Conservation (phyloP, 2,113 vertebrate species). For the Phoxinus phoxinus region DNA sequence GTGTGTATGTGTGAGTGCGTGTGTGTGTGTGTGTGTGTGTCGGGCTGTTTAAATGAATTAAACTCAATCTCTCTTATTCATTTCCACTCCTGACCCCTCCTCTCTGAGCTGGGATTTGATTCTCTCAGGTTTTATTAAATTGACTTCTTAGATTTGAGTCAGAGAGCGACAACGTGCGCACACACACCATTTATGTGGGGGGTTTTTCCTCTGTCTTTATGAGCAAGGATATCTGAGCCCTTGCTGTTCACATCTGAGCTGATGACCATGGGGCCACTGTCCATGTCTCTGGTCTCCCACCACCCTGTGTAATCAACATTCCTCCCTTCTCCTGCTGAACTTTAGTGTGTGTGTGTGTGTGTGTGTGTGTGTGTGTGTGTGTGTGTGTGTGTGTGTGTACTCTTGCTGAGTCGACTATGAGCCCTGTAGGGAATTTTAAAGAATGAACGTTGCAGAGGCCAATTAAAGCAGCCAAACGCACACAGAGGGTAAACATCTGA, state of each 20-base stretch:
- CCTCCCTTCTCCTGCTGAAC: background rate
- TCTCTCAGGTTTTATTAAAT: conserved; percentile 43
- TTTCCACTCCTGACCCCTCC: conserved; percentile 20
- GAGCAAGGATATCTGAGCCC: conserved; percentile 3
- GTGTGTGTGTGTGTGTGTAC: conserved; percentile 1
- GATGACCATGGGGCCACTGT: conserved; percentile 2
- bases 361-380: conserved; percentile 2
- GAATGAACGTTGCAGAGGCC: conserved; percentile 52
- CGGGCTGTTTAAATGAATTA: conserved; percentile 38
- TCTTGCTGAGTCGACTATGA: conserved; percentile 30
- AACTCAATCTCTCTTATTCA: conserved; percentile 40
- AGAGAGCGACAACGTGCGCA: background rate
- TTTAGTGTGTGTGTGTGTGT: conserved; percentile 1
- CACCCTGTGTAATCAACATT: conserved; percentile 33
- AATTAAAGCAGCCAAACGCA: conserved; percentile 50
- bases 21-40: conserved; percentile 5
- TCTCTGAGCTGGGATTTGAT: conserved; percentile 37
- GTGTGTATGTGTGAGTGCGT: background rate
- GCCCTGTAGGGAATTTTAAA: conserved; percentile 46
- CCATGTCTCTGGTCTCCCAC: background rate
- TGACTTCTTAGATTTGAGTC: conserved; percentile 38
- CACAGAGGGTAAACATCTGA: conserved; percentile 46
- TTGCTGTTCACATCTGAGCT: conserved; percentile 4
- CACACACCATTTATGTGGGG: background rate
- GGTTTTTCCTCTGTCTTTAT: background rate